Evolutionary conservation across 2,888 invertebrate species (phyloP).

Genomic region (Mythimna loreyi): DNA sequence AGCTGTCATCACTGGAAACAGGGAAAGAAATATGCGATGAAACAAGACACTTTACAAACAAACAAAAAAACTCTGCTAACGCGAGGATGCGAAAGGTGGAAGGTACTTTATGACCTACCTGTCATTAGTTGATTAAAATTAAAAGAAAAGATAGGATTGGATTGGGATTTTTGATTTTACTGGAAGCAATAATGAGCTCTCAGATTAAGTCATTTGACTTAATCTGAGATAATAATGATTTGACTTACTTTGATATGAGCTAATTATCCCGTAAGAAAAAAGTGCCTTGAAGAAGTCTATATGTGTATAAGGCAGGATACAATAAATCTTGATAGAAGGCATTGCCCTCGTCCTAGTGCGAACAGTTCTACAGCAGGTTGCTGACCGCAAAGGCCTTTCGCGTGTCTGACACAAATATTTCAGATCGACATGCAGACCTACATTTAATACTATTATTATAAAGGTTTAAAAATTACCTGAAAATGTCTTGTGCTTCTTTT

Average conservation of each 20-base stretch:
- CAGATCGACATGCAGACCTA: conserved; percentile 8
- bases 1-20: conserved; percentile 51
- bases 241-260: too few relatives aligned
- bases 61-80: too few relatives aligned
- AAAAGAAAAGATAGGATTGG: too few relatives aligned
- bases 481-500: background rate
- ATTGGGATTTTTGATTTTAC: too few relatives aligned
- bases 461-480: background rate
- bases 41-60: too few relatives aligned
- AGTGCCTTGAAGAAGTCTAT: background rate
- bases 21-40: background rate
- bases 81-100: too few relatives aligned
- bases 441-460: background rate
- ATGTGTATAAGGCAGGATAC: background rate
- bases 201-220: too few relatives aligned
- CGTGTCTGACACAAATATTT: conserved; percentile 12
- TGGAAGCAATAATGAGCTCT: too few relatives aligned
- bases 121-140: background rate
- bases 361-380: background rate
- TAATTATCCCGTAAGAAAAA: too few relatives aligned
- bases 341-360: conserved; percentile 13
- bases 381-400: conserved; percentile 31
- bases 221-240: background rate
- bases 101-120: too few relatives aligned
- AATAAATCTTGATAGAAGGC: background rate